These are phyloP conservation scores for Epinephelus cyanopodus DNA, from an alignment of 2,113 vertebrate genomes.

Conservation along the genomic window DNA sequence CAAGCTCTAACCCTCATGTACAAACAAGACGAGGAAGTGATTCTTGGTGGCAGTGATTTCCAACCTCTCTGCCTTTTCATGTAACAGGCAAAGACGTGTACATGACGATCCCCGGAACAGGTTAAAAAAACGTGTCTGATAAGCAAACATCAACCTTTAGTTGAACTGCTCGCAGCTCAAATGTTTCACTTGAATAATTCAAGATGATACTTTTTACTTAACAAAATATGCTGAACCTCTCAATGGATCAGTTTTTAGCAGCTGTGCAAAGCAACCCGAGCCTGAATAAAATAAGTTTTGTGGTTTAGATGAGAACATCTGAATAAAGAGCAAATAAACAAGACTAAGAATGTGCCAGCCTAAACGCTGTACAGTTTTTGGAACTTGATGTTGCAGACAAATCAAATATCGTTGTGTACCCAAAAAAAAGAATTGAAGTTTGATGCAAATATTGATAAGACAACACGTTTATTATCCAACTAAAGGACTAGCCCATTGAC, in stretches of 20 bases:
- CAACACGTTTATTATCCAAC: too few species aligned
- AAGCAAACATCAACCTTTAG: not conserved
- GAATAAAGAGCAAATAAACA: too few species aligned
- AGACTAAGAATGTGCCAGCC: too few species aligned
- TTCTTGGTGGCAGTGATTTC: not conserved
- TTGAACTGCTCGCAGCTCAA: not conserved
- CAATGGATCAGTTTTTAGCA: not conserved
- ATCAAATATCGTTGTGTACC: too few species aligned
- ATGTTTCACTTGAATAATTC: not conserved
- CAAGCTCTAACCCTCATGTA: not conserved
- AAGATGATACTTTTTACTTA: not conserved
- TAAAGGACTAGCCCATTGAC: too few species aligned
- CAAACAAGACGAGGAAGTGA: conserved; percentile 9
- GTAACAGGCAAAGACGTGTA: not conserved
- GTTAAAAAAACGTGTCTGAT: not conserved
- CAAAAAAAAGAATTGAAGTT: too few species aligned
- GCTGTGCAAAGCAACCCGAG: too few species aligned
- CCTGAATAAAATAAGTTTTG: not conserved
- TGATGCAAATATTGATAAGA: too few species aligned
- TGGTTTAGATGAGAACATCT: not conserved
- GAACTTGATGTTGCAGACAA: too few species aligned
- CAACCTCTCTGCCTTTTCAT: not conserved
- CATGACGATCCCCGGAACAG: not conserved
- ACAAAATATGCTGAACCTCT: not conserved
- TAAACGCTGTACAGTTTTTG: too few species aligned